phyloP scores from a whole-genome alignment of 2,113 vertebrate genomes.

The Melanocharis versteri region DNA sequence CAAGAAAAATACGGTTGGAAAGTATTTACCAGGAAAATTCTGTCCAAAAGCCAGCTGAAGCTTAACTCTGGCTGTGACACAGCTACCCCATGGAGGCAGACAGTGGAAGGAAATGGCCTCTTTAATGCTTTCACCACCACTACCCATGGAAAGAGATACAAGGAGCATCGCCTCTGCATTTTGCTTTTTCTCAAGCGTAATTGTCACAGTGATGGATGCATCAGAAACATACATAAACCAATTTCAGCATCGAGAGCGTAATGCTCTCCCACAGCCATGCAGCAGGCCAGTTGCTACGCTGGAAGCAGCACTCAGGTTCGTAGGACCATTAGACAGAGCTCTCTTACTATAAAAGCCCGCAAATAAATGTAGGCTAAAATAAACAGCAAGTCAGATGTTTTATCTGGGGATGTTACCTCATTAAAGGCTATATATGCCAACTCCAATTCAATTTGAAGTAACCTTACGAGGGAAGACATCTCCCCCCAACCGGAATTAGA shows the following conservation, averaged over 20 bases:
- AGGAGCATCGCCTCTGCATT: background rate
- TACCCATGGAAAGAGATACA: background rate
- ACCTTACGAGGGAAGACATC: slow-evolving; percentile 31
- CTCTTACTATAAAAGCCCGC: slow-evolving; percentile 46
- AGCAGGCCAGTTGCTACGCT: background rate
- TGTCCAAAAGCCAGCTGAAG: background rate
- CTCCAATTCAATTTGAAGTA: slow-evolving; percentile 63
- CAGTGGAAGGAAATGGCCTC: background rate
- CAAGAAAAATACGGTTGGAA: slow-evolving; percentile 4
- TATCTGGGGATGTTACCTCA: slow-evolving; percentile 62
- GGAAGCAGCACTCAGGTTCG: background rate
- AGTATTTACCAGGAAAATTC: slow-evolving; percentile 14
- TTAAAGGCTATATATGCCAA: slow-evolving; percentile 63
- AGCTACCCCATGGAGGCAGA: background rate
- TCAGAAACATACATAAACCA: slow-evolving; percentile 21
- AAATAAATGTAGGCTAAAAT: slow-evolving; percentile 60
- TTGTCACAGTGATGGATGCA: slow-evolving; percentile 34
- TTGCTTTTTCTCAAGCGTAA: background rate
- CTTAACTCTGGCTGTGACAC: background rate
- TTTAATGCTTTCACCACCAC: background rate
- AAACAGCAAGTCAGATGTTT: slow-evolving; percentile 66
- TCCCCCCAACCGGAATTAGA: slow-evolving; percentile 13
- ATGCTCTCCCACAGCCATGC: background rate
- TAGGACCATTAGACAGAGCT: slow-evolving; percentile 23
- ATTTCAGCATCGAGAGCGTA: background rate